Base-by-base conservation (phyloP, 2,888 invertebrate genomes). In the Seira sanloemensis region DNA sequence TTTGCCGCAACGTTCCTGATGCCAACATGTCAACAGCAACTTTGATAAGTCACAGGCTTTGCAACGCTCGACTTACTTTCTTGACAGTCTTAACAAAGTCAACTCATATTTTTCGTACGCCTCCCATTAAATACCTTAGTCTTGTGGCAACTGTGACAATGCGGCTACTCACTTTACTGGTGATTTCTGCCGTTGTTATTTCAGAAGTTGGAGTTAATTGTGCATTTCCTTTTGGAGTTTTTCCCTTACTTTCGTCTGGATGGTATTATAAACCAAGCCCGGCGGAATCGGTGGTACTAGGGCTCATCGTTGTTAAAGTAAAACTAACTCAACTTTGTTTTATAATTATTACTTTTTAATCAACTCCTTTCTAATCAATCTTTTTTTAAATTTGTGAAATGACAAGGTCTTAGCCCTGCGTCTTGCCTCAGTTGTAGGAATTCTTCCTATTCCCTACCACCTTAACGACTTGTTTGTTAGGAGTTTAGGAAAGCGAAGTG, bases 181-280 rank as follows among this genome's bases (percentile, higher is more conserved):
- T n/a, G n/a, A 1, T 67, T 67, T n/a, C 24, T 67, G 16, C 67
- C 67, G 2, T 1, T 71, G 12, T 25, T 2, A 27, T 7, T 19
- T 72, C 23, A 1, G 78, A 78, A 37, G n/a, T n/a, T n/a, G n/a
- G n/a, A n/a, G n/a, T n/a, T n/a, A n/a, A 37, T 37, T 26, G 81
- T 65, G 84, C 78, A 23, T 69, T 88, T n/a, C 88, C 88, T 16
- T 77, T 77, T 19, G 77, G 79, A 19, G 72, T 88, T 0, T 88
- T 88, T 50, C 88, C 88, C 0, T 74, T 88, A 4, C 24, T 88
- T 1, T 78, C 86, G 0, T 77, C 88, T 1, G 87, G 81, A 1
- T 88, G 88, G 88, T 88, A 88, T 19, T 85, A 84, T 46, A 88
- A 88, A 54, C 88, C 88, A 5, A 83, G 74, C 19, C 88, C 88